These are phyloP conservation scores for Nibea albiflora DNA, from an alignment of 2,113 vertebrate species.

Conservation along the genomic window DNA sequence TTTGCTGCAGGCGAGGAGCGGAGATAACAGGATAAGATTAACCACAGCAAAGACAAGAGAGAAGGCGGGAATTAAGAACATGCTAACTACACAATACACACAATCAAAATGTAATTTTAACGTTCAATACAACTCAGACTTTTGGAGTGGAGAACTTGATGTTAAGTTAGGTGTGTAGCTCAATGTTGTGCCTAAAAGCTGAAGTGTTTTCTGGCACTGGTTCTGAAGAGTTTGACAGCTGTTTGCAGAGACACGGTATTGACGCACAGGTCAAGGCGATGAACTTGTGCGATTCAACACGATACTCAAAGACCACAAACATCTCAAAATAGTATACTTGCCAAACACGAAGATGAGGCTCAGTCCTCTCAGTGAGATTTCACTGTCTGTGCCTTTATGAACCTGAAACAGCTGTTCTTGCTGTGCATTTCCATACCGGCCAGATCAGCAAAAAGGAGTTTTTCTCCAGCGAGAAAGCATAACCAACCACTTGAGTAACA, in stretches of 20 bases:
- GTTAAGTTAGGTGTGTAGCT: constrained; percentile 9
- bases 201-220: constrained; percentile 6
- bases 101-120: constrained; percentile 8
- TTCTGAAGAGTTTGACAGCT: constrained; percentile 22
- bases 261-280: constrained; percentile 27
- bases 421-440: constrained; percentile 56
- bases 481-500: constrained; percentile 21
- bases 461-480: constrained; percentile 33
- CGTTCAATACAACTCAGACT: constrained; percentile 16
- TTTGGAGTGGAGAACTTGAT: constrained; percentile 26
- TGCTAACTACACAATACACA: constrained; percentile 5
- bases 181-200: constrained; percentile 5
- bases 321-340: background rate
- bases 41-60: background rate
- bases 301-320: constrained; percentile 13
- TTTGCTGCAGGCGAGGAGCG: constrained; percentile 21
- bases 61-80: constrained; percentile 2
- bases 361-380: constrained; percentile 43
- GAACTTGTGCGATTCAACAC: constrained; percentile 32
- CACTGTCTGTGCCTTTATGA: constrained; percentile 55
- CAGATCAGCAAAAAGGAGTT: constrained; percentile 57
- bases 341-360: constrained; percentile 14
- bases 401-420: constrained; percentile 65
- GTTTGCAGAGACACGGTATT: constrained; percentile 20
- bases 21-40: constrained; percentile 3